These are phyloP conservation scores for Laupala kohalensis DNA, from an alignment of 1,140 invertebrate species.

Conservation along the genomic window DNA sequence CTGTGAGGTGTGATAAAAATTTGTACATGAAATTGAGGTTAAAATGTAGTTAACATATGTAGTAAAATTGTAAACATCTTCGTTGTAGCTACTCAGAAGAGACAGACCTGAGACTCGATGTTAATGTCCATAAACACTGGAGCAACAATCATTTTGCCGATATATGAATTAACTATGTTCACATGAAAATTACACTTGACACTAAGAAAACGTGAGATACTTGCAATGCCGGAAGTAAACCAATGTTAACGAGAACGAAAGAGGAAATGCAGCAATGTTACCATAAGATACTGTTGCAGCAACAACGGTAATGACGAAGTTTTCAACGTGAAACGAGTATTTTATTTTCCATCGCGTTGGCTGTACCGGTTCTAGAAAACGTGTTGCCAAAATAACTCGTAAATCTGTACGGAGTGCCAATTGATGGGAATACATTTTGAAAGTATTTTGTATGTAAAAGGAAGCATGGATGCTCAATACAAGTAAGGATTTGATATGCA, in stretches of 20 bases:
- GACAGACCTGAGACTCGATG: conserved; percentile 4
- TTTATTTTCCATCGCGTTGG: too few relatives aligned
- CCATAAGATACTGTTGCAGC: too few relatives aligned
- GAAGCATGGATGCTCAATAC: background rate
- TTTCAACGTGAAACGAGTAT: background rate
- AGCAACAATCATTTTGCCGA: background rate
- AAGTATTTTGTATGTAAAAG: background rate
- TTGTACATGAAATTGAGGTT: background rate
- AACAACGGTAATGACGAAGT: too few relatives aligned
- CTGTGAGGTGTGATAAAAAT: conserved; percentile 31
- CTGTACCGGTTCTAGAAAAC: too few relatives aligned
- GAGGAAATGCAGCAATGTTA: too few relatives aligned
- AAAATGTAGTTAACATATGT: background rate
- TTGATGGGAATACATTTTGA: too few relatives aligned
- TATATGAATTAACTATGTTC: background rate
- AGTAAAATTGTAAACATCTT: background rate
- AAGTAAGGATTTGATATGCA: too few relatives aligned
- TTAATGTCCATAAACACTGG: conserved; percentile 11
- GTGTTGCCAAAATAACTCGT: background rate
- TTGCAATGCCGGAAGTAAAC: too few relatives aligned
- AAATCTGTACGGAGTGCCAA: background rate
- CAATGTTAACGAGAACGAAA: too few relatives aligned
- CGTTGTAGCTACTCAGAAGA: background rate
- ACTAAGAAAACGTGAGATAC: too few relatives aligned
- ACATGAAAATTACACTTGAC: too few relatives aligned